Evolutionary conservation across 2,888 invertebrate species (phyloP).

Genomic region (Sinopyrophorus schimmeli): DNA sequence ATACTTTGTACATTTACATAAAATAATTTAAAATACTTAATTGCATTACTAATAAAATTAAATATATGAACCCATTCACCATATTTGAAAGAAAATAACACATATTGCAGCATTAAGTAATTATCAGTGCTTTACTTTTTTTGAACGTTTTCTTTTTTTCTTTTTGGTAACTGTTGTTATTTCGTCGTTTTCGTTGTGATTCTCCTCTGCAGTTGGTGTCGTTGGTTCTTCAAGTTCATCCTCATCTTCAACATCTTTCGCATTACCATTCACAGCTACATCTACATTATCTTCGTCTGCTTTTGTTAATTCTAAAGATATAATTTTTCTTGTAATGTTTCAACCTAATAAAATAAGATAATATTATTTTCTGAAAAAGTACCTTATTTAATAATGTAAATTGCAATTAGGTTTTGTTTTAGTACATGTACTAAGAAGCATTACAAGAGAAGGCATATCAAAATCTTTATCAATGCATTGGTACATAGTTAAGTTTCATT

Average conservation of each 20-base stretch:
- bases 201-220: slow-evolving; percentile 61
- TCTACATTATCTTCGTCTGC: slow-evolving; percentile 42
- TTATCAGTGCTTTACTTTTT: slow-evolving; percentile 59
- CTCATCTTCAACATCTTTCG: slow-evolving; percentile 26
- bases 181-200: slow-evolving; percentile 56
- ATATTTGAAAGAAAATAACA: slow-evolving; percentile 16
- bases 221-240: slow-evolving; percentile 49
- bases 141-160: slow-evolving; percentile 59
- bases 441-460: too few relatives aligned
- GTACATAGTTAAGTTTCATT: too few relatives aligned
- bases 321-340: slow-evolving; percentile 92
- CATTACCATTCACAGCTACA: slow-evolving; percentile 40
- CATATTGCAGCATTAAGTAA: slow-evolving; percentile 14
- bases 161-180: slow-evolving; percentile 55
- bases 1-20: slow-evolving; percentile 52
- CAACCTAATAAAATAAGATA: slow-evolving; percentile 65
- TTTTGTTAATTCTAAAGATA: slow-evolving; percentile 80
- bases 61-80: slow-evolving; percentile 48
- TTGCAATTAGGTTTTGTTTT: too few relatives aligned
- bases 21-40: slow-evolving; percentile 50
- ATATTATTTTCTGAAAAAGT: too few relatives aligned
- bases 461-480: too few relatives aligned
- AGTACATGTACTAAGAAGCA: too few relatives aligned
- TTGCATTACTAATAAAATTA: slow-evolving; percentile 35
- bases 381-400: too few relatives aligned